Percentiles rank a stretch among this genome's conserved stretches.
These are phyloP conservation scores for Megaleporinus macrocephalus DNA, from an alignment of 2,113 vertebrate species.

Conservation along the genomic window DNA sequence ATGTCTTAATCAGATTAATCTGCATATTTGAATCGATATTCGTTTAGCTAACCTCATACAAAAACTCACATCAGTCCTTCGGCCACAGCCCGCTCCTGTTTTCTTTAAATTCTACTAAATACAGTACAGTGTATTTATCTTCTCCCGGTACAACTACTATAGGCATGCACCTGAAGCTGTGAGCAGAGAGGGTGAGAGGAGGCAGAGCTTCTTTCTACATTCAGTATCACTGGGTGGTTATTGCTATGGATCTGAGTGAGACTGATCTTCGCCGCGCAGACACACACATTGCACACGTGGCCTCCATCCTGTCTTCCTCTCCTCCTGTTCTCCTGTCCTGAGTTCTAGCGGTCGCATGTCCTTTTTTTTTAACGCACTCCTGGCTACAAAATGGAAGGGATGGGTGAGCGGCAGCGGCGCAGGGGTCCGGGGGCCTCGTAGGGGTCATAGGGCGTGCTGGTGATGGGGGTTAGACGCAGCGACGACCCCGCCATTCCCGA, in stretches of 20 bases:
- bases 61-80: background rate
- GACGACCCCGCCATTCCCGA: conserved; percentile 87
- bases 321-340: conserved; percentile 44
- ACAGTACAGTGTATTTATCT: background rate
- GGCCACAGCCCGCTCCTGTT: background rate
- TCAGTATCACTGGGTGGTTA: conserved; percentile 65
- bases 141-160: background rate
- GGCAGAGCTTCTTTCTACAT: conserved; percentile 52
- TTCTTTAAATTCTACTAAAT: conserved; percentile 1
- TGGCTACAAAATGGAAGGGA: conserved; percentile 90
- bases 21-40: conserved; percentile 1
- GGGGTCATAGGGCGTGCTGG: conserved; percentile 78
- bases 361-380: conserved; percentile 45
- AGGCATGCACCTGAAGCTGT: conserved; percentile 31
- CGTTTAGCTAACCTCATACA: background rate
- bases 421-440: conserved; percentile 84
- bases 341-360: conserved; percentile 13
- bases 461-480: conserved; percentile 85
- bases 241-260: conserved; percentile 66
- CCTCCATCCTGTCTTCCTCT: conserved; percentile 18
- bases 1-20: background rate
- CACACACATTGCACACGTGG: background rate
- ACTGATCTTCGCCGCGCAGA: background rate
- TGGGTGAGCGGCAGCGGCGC: conserved; percentile 85
- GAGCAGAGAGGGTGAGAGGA: conserved; percentile 1